Base-by-base conservation (phyloP, 2,888 invertebrate species). In the Yponomeuta cagnagella region DNA sequence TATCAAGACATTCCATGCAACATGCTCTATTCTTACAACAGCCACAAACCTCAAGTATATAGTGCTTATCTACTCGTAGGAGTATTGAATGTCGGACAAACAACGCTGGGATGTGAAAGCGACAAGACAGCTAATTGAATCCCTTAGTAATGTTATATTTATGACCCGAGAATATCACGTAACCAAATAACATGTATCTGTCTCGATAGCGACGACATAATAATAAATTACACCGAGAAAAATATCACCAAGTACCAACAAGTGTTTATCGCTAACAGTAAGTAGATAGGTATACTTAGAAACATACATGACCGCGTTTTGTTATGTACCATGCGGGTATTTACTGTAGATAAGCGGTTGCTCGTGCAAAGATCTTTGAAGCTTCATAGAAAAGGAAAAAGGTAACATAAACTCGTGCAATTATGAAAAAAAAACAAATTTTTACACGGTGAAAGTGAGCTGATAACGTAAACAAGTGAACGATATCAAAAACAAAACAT, bases 281-380 rank as follows among this genome's bases (percentile, higher is more conserved):
- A 43, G 43, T 43, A 43, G 8, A 33, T 33, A 43, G 12, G 65
- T 33, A 10, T 58, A 73, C 63, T 33, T 66, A 64, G 69, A 73
- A 81, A 91, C 90, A 79, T 91, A 91, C 90, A 89, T 89, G 90
- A 90, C 78, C 81, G 84, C 74, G 87, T 85, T 79, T 82, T 82
- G 78, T 80, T 85, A 77, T 84, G 81, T 77, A 83, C 79, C 75
- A 82, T 80, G 80, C 82, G 79, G 82, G 84, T 86, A 85, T 82
- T 88, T 77, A 85, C 78, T 88, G 82, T 91, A 87, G 80, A 78
- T 77, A 88, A 87, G 85, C 86, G 85, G 82, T 88, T 83, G 79
- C 84, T 85, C 89, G 88, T 90, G 88, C 89, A 82, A 83, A 78
- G 82, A 77, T 84, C 79, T 81, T 85, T 84, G 86, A 82, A 81